Evolutionary conservation across 2,888 invertebrate species (phyloP), one percentile per base, ranked within the genome.

Genomic region (Carpatolechia fugitivella): DNA sequence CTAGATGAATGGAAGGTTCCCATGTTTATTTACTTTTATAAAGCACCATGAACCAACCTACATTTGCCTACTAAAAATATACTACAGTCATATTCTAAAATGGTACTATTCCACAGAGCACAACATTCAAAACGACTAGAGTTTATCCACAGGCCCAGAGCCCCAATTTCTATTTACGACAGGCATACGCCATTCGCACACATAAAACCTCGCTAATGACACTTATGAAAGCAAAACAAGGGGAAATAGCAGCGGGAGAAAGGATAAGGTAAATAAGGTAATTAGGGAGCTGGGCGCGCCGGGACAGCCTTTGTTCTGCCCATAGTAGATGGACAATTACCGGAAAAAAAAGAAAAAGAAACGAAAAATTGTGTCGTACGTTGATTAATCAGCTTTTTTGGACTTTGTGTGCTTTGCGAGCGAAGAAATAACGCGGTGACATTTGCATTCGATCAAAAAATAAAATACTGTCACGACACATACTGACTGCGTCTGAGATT

Each of bases 171-270:
- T 50, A 52, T 55, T 55, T 54, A 48, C 38, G 46, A 38, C 16
- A 38, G 14, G 31, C 44, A 44, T 11, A 30, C 18, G 30, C 40
- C 16, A 8, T 20, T 8, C 18, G 16, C 50, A 55, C 46, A 51
- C 51, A 47, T 54, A 57, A 57, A 48, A 47, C 48, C 33, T 54
- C 56, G 56, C 44, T 57, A 57, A 57, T 57, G 60, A 60, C 60
- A 60, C 57, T 53, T 56, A 57, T 57, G 60, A 55, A 60, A 57
- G 44, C 57, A 57, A 57, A 60, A 56, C 56, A 57, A 53, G 41
- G 49, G 52, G 52, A 20, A 20, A 41, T 6, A 16, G 20, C 33
- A 33, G 33, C 11, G 10, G 40, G 40, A 4, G 11, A 18, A 10
- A 41, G 40, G 20, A 20, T 41, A 20, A 20, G 36, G 40, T 41